Evolutionary conservation across 2,113 vertebrate species (phyloP), one percentile per base, ranked within the genome.

Genomic region (Phyllostomus hastatus): DNA sequence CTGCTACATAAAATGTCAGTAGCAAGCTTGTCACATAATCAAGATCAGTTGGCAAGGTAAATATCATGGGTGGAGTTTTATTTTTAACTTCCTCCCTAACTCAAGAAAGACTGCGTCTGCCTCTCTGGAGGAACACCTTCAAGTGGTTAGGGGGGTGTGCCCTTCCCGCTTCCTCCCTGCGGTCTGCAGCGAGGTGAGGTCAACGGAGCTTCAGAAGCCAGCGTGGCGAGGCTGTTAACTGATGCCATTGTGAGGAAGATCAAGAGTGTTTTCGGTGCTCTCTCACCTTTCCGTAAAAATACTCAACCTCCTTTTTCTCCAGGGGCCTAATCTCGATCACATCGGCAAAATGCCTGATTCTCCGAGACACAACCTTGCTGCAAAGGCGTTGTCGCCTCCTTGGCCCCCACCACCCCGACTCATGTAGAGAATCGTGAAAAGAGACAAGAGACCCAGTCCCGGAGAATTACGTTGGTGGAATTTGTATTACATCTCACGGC

Each of bases 71-170:
- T 88, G 66, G 80, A 89, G 35, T 16, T 66, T 35, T 92, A 24
- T 69, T 91, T 90, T 80, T 70, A 66, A 96, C 88, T 81, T 85
- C n/a, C 81, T 94, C 92, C 78, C 93, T 96, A 91, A 64, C 35
- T 88, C 76, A 90, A 88, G 15, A 66, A 52, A 41, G 43, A 79
- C 59, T 57, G 85, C 57, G 75, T 59, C 75, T 31, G 20, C 61
- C 91, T 89, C 48, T 26, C 78, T 84, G 67, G 64, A 38, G 31
- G 72, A 94, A 88, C 41, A 15, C 22, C 64, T 61, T 95, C 67
- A 9, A 79, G 35, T 84, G 57, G 57, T 54, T 28, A 20, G 1
- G 57, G 5, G 22, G 43, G 38, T 54, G n/a, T 64, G 16, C 26
- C 0, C 10, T 50, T 52, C 66, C 78, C 0, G 1, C 54, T 91